These are phyloP conservation scores for Myanophis thanlyinensis DNA, from an alignment of 2,113 vertebrate genomes.

Conservation along the genomic window DNA sequence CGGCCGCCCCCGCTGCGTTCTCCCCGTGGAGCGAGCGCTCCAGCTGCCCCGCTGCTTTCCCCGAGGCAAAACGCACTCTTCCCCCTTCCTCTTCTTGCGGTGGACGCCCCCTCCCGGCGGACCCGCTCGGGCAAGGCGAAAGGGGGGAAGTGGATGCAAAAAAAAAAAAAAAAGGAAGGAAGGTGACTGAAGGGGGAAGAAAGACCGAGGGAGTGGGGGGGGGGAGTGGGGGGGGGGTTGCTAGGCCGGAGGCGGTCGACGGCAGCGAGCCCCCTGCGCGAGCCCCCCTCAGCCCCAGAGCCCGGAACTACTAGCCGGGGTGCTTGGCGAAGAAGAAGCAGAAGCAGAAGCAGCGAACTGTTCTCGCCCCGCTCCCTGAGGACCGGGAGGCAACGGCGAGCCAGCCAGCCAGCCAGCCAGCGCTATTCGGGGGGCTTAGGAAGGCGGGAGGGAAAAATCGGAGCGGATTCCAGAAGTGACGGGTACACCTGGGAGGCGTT, in stretches of 20 bases:
- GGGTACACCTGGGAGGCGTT: conserved; percentile 2
- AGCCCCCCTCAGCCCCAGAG: background rate
- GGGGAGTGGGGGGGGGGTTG: too few relatives aligned
- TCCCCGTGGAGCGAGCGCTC: background rate
- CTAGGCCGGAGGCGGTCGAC: background rate
- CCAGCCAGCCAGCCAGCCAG: background rate
- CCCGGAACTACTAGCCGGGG: background rate
- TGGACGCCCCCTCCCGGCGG: conserved; percentile 17
- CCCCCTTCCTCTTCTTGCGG: background rate
- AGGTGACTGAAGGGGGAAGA: background rate
- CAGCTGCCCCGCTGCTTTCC: background rate
- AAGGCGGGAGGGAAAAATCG: background rate
- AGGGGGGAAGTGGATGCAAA: background rate
- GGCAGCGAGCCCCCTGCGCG: background rate
- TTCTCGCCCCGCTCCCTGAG: background rate
- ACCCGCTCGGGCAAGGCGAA: background rate
- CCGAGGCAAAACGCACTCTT: background rate
- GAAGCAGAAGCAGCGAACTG: too few relatives aligned
- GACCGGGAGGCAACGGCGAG: background rate
- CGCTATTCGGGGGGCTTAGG: background rate
- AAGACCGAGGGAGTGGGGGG: too few relatives aligned
- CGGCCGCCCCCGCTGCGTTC: background rate
- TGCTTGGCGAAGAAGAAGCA: background rate
- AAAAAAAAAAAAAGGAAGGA: too few relatives aligned
- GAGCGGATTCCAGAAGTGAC: conserved; percentile 6